A percentile compares a stretch with the other conserved stretches of the same genome.
Conservation (phyloP, 2,888 invertebrate species). For the Stictocephala bisonia region DNA sequence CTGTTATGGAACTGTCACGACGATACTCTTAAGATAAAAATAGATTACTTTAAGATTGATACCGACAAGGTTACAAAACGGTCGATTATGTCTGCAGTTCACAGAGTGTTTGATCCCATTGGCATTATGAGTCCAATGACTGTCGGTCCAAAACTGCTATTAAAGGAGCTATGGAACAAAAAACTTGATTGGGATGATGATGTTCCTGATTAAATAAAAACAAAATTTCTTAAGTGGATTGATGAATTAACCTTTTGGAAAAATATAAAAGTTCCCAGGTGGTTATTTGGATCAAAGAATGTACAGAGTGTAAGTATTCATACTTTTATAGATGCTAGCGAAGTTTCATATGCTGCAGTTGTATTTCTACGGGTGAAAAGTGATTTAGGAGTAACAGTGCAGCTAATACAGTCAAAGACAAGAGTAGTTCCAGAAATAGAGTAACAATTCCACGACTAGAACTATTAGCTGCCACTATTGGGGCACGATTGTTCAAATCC, state of each 20-base stretch:
- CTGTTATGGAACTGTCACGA: too few species aligned
- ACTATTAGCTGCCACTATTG: too few species aligned
- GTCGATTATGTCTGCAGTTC: conserved; percentile 48
- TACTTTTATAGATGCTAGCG: too few species aligned
- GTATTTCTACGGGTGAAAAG: too few species aligned
- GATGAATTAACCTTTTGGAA: not conserved
- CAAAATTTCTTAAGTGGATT: not conserved
- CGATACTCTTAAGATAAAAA: not conserved
- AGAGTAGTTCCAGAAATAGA: too few species aligned
- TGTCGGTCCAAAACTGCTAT: conserved; percentile 55
- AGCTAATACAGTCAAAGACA: too few species aligned
- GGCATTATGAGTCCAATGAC: conserved; percentile 53
- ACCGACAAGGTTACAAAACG: conserved; percentile 23
- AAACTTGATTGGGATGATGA: not conserved
- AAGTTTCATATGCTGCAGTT: too few species aligned
- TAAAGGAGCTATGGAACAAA: conserved; percentile 48
- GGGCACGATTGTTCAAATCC: too few species aligned
- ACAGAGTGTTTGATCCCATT: conserved; percentile 56
- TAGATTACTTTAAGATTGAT: not conserved
- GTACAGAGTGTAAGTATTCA: too few species aligned
- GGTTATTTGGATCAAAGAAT: not conserved
- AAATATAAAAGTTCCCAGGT: not conserved
- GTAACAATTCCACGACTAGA: too few species aligned
- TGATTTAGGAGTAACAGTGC: too few species aligned
- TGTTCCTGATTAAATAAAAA: not conserved